Base-by-base conservation (phyloP, 92 coral and sea anemone genomes). In the Virgularia gustaviana region DNA sequence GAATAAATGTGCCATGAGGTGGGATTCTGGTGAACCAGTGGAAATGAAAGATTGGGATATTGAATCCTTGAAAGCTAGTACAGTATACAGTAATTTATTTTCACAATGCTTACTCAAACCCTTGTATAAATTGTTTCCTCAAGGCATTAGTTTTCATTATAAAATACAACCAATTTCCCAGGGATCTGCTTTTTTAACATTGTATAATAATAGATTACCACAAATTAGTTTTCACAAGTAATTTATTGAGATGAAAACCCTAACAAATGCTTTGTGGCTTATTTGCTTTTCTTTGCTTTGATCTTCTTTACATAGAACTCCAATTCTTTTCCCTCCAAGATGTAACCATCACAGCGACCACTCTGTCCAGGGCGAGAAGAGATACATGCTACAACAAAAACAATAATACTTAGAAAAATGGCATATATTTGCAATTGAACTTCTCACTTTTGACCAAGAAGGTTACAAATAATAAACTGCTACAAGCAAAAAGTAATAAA, bases 261-360 rank as follows among this genome's bases (percentile, higher is more conserved):
- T 67, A 79, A 79, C 71, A 49, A 65, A 72, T 57, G 15, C 70
- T 37, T 47, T 65, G 67, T 80, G 49, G 64, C 66, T 78, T 91
- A 91, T 81, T 92, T 92, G 87, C 96, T 89, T 79, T 92, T 92
- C 87, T 88, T 92, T n/a, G 97, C 97, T 78, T 80, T 88, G 85
- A 92, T 86, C 71, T 92, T 92, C 49, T 85, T 87, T 15, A 43
- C 61, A 56, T 92, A 92, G 84, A 92, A 92, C 83, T 92, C 98
- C 9, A 92, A 88, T 68, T 92, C 98, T 20, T 92, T 83, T 25
- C 98, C 96, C 65, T 92, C 96, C 22, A 92, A 83, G 45, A 92
- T 82, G 71, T 87, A 89, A 33, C 98, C 98, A 85, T 92, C 88
- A 51, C 96, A 92, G 3, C 65, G 88, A 6, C 98, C 98, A 66